phyloP scores from a whole-genome alignment of 2,113 vertebrate genomes.

The Tonatia bakeri region DNA sequence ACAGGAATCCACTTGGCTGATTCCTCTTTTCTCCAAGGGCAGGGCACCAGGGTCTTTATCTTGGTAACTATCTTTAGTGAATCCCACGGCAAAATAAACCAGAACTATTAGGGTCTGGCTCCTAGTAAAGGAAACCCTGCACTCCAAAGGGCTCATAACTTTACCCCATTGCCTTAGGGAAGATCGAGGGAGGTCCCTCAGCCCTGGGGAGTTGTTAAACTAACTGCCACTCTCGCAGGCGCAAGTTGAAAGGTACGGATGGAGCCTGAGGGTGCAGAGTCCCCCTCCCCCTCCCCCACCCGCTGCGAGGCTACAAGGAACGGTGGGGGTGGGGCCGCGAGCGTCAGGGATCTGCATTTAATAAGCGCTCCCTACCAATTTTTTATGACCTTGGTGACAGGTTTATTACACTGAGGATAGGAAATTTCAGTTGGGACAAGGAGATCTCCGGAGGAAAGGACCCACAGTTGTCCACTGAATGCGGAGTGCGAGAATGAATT shows the following conservation, averaged over 20 bases:
- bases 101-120: background rate
- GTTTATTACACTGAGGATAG: constrained; percentile 17
- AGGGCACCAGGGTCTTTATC: background rate
- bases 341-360: background rate
- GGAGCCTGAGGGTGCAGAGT: background rate
- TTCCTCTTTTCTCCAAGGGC: background rate
- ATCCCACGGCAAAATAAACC: background rate
- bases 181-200: background rate
- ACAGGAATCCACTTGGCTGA: background rate
- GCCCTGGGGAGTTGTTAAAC: background rate
- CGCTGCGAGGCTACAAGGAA: fast-evolving
- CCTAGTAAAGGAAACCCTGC: background rate
- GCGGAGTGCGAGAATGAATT: background rate
- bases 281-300: fast-evolving
- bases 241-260: fast-evolving
- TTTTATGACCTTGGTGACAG: constrained; percentile 38
- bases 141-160: background rate
- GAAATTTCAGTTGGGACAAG: background rate
- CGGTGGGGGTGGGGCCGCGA: fast-evolving
- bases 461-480: background rate
- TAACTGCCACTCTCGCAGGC: background rate
- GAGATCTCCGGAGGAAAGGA: background rate
- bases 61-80: background rate
- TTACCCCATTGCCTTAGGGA: background rate
- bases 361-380: background rate